Evolutionary conservation across 2,797 vertebrate species (phyloP).

Genomic region (Xenopus petersii): DNA sequence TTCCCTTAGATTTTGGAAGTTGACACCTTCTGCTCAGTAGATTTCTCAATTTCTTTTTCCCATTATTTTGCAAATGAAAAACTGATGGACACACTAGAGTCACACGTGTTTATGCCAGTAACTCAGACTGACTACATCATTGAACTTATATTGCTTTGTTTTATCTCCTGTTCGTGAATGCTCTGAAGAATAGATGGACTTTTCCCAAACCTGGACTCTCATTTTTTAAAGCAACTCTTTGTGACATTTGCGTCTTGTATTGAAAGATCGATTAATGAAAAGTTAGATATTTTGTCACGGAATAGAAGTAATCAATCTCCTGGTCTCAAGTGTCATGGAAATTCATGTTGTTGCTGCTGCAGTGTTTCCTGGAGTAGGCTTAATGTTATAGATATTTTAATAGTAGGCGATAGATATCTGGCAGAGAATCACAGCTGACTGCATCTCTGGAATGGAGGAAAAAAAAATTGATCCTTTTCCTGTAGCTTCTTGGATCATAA

Average conservation of each 20-base stretch:
- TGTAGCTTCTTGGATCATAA: no score
- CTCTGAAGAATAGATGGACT: conserved; percentile 20
- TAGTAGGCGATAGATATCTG: no score
- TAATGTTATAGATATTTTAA: conserved; percentile 12
- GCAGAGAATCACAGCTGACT: no score
- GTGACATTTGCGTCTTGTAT: conserved; percentile 15
- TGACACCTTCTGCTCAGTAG: conserved; percentile 38
- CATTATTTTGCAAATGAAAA: conserved; percentile 47
- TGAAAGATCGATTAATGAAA: conserved; percentile 20
- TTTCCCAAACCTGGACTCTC: conserved; percentile 27
- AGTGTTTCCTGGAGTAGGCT: conserved; percentile 9
- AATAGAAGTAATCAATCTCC: conserved; percentile 14
- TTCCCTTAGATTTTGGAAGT: conserved; percentile 8
- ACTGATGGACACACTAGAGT: conserved; percentile 43
- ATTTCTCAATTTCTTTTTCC: conserved; percentile 39
- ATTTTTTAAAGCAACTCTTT: conserved; percentile 19
- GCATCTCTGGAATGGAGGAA: no score
- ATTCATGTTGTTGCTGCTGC: conserved; percentile 11
- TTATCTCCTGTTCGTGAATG: conserved; percentile 26
- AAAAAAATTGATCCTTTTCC: no score
- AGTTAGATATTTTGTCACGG: conserved; percentile 28
- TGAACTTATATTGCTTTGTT: conserved; percentile 34
- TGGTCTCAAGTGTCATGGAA: neutral
- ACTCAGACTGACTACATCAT: conserved; percentile 43
- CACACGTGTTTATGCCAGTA: conserved; percentile 42